Conservation (phyloP, 2,113 vertebrate species). For the Marcusenius ussheri region DNA sequence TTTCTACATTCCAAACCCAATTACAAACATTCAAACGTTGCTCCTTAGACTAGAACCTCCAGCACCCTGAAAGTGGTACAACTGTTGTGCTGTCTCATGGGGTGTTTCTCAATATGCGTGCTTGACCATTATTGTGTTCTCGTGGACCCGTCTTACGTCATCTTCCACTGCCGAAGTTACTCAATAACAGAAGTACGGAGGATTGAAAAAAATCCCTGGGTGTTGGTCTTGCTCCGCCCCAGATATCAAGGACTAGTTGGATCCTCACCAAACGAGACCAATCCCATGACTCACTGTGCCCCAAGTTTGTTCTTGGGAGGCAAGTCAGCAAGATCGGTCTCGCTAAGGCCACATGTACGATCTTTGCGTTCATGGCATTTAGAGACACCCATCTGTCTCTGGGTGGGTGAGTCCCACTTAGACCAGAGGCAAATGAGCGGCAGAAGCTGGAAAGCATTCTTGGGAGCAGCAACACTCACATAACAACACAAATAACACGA, state of each 20-base stretch:
- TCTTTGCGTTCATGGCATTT: not conserved
- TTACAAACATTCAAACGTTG: not conserved
- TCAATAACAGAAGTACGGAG: not conserved
- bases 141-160: not conserved
- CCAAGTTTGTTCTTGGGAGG: not conserved
- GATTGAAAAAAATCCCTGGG: not conserved
- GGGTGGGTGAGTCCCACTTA: not conserved
- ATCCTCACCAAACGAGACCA: not conserved
- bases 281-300: not conserved
- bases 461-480: not conserved
- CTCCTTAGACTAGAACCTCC: not conserved
- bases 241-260: not conserved
- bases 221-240: not conserved
- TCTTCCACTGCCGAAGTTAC: not conserved
- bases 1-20: not conserved
- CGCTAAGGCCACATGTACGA: not conserved
- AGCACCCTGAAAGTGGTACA: not conserved
- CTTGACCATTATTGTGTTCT: not conserved
- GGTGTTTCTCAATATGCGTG: not conserved
- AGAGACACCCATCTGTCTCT: not conserved
- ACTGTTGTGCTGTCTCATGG: not conserved
- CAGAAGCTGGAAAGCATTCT: not conserved
- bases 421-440: not conserved
- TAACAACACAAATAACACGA: not conserved
- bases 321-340: not conserved